Percentiles rank a stretch among this genome's conserved stretches.
These are phyloP conservation scores for Drosophila murphyi DNA, from an alignment of 1,140 invertebrate genomes.

Conservation along the genomic window DNA sequence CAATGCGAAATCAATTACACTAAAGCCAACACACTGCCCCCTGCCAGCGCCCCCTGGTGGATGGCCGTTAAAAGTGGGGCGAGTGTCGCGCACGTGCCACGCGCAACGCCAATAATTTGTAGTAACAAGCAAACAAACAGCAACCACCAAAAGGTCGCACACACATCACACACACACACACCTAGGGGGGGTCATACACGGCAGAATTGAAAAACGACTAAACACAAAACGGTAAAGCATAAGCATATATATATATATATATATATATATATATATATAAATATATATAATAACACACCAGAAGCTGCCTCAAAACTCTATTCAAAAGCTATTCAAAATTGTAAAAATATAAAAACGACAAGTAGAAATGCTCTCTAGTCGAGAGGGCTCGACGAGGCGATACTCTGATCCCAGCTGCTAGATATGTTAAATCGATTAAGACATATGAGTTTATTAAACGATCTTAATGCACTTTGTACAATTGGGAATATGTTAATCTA, in stretches of 20 bases:
- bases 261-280: background rate
- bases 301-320: too few species aligned
- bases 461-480: too few species aligned
- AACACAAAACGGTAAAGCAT: constrained; percentile 43
- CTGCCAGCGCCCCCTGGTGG: constrained; percentile 11
- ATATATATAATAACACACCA: background rate
- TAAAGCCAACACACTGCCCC: constrained; percentile 41
- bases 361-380: background rate
- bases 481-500: too few species aligned
- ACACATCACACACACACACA: background rate
- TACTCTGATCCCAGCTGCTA: background rate
- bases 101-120: constrained; percentile 76
- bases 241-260: background rate
- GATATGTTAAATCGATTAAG: too few species aligned
- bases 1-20: constrained; percentile 80
- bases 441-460: too few species aligned
- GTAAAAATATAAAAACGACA: background rate
- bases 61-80: background rate
- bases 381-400: background rate
- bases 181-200: background rate
- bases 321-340: too few species aligned
- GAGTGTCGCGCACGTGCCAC: constrained; percentile 65
- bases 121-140: constrained; percentile 58
- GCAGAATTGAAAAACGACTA: constrained; percentile 70
- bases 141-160: constrained; percentile 46